Conservation (phyloP, 2,888 invertebrate species). For the Pachycephus smyrnensis region DNA sequence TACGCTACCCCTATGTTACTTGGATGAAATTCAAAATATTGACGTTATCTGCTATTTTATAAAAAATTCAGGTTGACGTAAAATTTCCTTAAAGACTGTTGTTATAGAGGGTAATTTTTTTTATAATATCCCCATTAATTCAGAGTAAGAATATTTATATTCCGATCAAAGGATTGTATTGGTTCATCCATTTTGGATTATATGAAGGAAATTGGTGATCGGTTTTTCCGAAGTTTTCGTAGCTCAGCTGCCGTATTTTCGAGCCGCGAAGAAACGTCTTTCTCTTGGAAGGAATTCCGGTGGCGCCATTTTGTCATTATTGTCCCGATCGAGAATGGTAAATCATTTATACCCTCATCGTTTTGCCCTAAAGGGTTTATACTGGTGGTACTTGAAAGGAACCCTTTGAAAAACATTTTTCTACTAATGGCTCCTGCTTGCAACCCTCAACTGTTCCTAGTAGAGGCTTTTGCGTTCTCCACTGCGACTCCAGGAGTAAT, state of each 20-base stretch:
- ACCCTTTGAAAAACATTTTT: constrained; percentile 64
- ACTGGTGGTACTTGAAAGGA: constrained; percentile 53
- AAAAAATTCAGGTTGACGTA: neutral
- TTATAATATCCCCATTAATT: no score
- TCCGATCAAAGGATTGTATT: neutral
- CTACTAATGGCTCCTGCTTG: constrained; percentile 61
- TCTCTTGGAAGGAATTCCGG: neutral
- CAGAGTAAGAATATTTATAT: neutral
- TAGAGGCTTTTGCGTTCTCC: constrained; percentile 23
- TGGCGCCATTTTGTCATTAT: constrained; percentile 62
- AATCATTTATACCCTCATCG: constrained; percentile 51
- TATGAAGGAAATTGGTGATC: neutral
- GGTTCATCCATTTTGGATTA: neutral
- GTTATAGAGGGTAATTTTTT: neutral
- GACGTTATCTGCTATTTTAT: neutral
- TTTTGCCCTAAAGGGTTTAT: constrained; percentile 51
- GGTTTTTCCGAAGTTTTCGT: neutral
- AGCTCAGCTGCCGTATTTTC: neutral
- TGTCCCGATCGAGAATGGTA: constrained; percentile 52
- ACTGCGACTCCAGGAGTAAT: constrained; percentile 34
- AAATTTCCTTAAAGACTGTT: neutral
- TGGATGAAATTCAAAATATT: neutral
- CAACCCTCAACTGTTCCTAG: constrained; percentile 38
- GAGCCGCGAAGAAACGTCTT: neutral
- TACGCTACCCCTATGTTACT: neutral